phyloP scores from a whole-genome alignment of 2,797 vertebrate genomes.

The Jordanella pulchra region DNA sequence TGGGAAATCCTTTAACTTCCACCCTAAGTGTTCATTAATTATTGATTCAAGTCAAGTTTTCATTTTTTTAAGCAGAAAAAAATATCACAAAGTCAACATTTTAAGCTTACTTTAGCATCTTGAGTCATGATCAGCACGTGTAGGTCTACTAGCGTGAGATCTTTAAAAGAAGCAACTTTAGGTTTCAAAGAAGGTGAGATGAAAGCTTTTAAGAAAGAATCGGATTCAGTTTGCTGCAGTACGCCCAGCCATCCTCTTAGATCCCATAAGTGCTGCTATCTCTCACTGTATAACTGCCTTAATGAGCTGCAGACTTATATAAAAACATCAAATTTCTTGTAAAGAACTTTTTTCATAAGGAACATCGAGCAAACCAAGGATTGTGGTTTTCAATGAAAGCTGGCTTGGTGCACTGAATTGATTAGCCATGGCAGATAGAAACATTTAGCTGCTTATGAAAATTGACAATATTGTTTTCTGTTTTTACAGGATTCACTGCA shows the following conservation, averaged over 20 bases:
- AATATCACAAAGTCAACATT: too few relatives aligned
- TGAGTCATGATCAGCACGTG: too few relatives aligned
- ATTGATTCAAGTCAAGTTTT: neutral
- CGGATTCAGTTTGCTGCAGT: too few relatives aligned
- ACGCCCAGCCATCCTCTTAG: neutral
- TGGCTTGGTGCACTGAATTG: neutral
- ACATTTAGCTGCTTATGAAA: slow-evolving; percentile 9
- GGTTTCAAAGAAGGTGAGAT: neutral
- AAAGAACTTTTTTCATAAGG: neutral
- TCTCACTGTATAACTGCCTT: too few relatives aligned
- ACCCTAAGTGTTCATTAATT: neutral
- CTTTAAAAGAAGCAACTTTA: neutral
- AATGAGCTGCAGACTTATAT: neutral
- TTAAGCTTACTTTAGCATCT: too few relatives aligned
- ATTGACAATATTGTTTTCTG: slow-evolving; percentile 40
- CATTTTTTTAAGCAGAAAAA: too few relatives aligned
- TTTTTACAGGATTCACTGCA: slow-evolving; percentile 56
- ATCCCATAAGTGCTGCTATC: neutral
- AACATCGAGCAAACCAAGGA: neutral
- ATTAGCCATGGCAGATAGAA: neutral
- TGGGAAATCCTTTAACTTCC: neutral
- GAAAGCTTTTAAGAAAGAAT: neutral
- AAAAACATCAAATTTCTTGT: neutral
- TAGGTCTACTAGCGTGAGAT: neutral
- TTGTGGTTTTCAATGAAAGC: neutral